Evolutionary conservation across 1,140 invertebrate species (phyloP).

Genomic region (Monochamus saltuarius): DNA sequence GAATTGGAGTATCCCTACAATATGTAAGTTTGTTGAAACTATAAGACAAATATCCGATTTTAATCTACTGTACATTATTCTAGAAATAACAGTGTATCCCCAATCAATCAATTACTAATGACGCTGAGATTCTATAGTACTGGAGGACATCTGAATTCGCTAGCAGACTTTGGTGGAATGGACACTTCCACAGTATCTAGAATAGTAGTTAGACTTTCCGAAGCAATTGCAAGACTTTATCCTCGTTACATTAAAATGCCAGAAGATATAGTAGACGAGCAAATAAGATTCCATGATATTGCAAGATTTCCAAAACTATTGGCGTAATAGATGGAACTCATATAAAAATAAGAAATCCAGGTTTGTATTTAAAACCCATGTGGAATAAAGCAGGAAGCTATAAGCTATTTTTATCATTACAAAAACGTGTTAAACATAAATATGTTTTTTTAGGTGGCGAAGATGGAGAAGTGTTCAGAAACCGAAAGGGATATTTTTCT

Average conservation of each 20-base stretch:
- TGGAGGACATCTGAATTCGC: constrained; percentile 25
- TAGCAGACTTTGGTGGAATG: constrained; percentile 28
- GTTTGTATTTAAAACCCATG: not conserved
- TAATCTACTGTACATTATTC: not conserved
- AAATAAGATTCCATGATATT: constrained; percentile 1
- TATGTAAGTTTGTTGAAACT: too few relatives aligned
- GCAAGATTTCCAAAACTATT: not conserved
- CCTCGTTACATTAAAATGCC: not conserved
- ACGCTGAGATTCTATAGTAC: constrained; percentile 29
- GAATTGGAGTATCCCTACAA: too few relatives aligned
- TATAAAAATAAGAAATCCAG: constrained; percentile 5
- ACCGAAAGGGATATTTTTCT: too few relatives aligned
- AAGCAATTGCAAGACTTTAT: constrained; percentile 28
- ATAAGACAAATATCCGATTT: too few relatives aligned
- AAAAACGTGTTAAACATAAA: too few relatives aligned
- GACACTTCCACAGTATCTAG: constrained; percentile 29
- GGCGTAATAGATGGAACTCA: constrained; percentile 1
- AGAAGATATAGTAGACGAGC: constrained; percentile 4
- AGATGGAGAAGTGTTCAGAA: too few relatives aligned
- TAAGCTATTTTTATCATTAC: too few relatives aligned
- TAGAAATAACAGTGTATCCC: constrained; percentile 2
- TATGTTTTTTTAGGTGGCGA: too few relatives aligned
- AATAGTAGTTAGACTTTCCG: constrained; percentile 21
- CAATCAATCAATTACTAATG: constrained; percentile 27
- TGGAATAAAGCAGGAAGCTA: too few relatives aligned